Evolutionary conservation across 2,113 vertebrate species (phyloP).

Genomic region (Sclerurus mexicanus): DNA sequence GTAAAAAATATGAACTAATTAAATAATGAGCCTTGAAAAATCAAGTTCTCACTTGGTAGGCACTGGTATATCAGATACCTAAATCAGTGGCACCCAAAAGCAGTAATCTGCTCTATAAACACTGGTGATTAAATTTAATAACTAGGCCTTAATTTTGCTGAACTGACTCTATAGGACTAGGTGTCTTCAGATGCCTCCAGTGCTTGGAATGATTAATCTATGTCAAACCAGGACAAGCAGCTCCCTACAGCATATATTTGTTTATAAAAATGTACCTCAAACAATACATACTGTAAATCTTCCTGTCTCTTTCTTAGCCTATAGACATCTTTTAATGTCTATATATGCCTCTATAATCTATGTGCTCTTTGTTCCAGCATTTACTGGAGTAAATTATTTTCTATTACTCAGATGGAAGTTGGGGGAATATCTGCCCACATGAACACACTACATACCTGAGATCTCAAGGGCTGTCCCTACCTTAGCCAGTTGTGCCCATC

Average conservation of each 20-base stretch:
- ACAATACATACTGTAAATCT: background rate
- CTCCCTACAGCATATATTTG: background rate
- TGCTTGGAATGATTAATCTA: background rate
- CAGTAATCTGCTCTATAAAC: conserved; percentile 23
- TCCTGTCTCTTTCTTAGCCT: background rate
- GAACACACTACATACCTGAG: background rate
- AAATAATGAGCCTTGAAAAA: conserved; percentile 44
- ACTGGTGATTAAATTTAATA: conserved; percentile 51
- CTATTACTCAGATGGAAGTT: background rate
- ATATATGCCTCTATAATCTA: background rate
- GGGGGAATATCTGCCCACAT: background rate
- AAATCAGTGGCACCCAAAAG: background rate
- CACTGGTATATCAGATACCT: conserved; percentile 20
- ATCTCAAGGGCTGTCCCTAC: background rate
- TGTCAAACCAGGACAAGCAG: background rate
- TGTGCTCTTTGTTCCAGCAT: background rate
- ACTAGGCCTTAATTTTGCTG: conserved; percentile 31
- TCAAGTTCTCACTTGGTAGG: background rate
- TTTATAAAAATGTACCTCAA: background rate
- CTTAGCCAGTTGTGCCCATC: no score
- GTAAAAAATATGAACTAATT: conserved; percentile 31
- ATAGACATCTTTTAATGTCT: background rate
- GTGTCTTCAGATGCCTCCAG: background rate
- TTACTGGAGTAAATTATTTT: background rate
- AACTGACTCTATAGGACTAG: background rate